Percentiles rank a stretch among this genome's conserved stretches.
These are phyloP conservation scores for Dicranocentrus wangi DNA, from an alignment of 2,888 invertebrate genomes.

Conservation along the genomic window DNA sequence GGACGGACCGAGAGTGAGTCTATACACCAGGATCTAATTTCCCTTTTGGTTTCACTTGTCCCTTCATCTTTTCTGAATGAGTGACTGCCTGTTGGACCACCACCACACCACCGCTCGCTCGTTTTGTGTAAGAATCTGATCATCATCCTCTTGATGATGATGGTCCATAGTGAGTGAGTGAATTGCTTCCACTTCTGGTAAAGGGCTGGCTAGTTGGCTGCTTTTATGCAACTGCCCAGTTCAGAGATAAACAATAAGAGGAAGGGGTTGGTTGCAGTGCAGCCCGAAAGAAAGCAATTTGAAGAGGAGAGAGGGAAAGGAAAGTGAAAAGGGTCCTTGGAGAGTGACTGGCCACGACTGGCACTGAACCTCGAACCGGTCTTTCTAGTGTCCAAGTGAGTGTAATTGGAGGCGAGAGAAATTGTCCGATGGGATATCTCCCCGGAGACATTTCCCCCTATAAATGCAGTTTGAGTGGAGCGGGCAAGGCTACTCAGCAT, in stretches of 20 bases:
- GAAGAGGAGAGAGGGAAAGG: conserved; percentile 34
- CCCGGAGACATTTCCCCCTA: conserved; percentile 32
- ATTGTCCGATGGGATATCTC: conserved; percentile 61
- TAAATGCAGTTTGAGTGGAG: conserved; percentile 43
- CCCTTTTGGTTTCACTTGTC: conserved; percentile 60
- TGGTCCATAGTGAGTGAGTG: too few species aligned
- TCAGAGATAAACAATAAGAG: too few species aligned
- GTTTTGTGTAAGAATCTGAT: too few species aligned
- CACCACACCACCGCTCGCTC: too few species aligned
- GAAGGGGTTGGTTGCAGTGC: background rate
- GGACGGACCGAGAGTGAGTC: too few species aligned
- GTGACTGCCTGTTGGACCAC: conserved; percentile 8
- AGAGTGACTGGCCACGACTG: conserved; percentile 55
- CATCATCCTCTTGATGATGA: background rate
- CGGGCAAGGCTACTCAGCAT: conserved; percentile 13
- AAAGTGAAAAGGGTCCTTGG: conserved; percentile 59
- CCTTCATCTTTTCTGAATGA: conserved; percentile 59
- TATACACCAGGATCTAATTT: conserved; percentile 54
- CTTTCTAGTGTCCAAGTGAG: conserved; percentile 56
- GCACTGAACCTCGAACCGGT: conserved; percentile 40
- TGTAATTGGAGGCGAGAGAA: conserved; percentile 63
- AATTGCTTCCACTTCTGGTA: too few species aligned
- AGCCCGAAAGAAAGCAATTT: conserved; percentile 9
- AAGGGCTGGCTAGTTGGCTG: too few species aligned
- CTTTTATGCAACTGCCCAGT: too few species aligned